Percentiles rank a stretch among this genome's conserved stretches.
Conservation (phyloP, 2,797 vertebrate species). For the Gila robusta region DNA sequence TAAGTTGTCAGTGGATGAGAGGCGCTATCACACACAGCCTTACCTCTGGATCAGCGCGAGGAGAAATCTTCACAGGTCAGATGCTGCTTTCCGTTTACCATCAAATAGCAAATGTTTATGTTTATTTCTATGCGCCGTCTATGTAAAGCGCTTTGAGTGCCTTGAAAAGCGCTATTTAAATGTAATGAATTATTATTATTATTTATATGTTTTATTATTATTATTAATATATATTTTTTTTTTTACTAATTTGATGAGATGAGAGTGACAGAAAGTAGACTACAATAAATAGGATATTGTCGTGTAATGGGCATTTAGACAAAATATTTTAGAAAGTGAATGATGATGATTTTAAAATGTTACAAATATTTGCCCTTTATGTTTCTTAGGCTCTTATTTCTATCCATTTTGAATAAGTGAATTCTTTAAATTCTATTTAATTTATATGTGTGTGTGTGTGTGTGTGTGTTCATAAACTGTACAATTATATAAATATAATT, state of each 20-base stretch:
- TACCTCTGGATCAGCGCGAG: constrained; percentile 65
- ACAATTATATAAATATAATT: neutral
- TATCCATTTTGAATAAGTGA: neutral
- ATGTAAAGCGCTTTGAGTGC: no score
- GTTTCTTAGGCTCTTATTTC: neutral
- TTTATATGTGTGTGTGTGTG: neutral
- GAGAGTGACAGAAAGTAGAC: neutral
- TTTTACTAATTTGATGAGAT: neutral
- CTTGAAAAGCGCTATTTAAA: no score
- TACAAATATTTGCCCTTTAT: neutral
- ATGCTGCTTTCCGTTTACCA: constrained; percentile 50
- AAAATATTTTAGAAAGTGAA: neutral
- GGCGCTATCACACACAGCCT: constrained; percentile 70
- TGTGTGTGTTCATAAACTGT: neutral
- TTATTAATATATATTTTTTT: no score
- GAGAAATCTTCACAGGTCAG: constrained; percentile 73
- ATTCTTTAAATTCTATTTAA: neutral
- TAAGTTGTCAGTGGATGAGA: constrained; percentile 79
- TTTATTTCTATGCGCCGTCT: no score
- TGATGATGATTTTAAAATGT: neutral
- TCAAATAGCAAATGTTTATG: neutral
- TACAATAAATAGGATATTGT: neutral
- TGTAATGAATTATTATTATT: no score
- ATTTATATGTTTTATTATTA: no score
- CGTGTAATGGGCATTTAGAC: neutral